Conservation (phyloP, 2,888 invertebrate genomes). For the Mystacides longicornis region DNA sequence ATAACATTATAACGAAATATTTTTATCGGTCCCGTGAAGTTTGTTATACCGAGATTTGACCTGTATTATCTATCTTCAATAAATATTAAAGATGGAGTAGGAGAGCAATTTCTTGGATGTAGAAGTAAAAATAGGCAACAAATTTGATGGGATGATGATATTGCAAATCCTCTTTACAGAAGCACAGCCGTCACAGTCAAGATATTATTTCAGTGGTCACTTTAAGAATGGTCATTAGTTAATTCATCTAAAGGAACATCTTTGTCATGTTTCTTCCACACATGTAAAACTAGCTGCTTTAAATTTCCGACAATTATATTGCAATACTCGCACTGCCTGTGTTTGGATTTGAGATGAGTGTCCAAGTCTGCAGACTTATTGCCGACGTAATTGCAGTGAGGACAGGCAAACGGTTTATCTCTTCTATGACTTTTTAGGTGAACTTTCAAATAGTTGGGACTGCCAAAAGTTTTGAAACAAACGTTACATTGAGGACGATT, state of each 20-base stretch:
- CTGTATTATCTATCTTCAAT: no score
- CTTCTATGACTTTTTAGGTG: constrained; percentile 35
- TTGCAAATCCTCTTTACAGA: no score
- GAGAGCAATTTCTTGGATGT: no score
- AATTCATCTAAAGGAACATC: neutral
- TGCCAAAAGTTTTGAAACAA: constrained; percentile 5
- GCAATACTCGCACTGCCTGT: constrained; percentile 25
- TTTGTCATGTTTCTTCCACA: constrained; percentile 24
- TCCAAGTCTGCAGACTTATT: constrained; percentile 30
- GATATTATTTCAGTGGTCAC: no score
- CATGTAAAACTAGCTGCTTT: constrained; percentile 25
- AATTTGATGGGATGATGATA: no score
- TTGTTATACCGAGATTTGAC: no score
- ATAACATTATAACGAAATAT: no score
- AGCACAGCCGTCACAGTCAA: no score
- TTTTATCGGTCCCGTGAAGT: no score
- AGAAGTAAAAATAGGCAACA: no score
- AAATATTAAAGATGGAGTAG: no score
- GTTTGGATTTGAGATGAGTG: constrained; percentile 28
- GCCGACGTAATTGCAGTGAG: constrained; percentile 32
- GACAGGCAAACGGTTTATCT: constrained; percentile 37
- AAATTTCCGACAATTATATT: constrained; percentile 24
- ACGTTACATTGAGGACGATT: constrained; percentile 28
- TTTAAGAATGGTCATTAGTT: no score
- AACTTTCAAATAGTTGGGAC: constrained; percentile 3